These are phyloP conservation scores for Buceros bicornis DNA, from an alignment of 2,797 vertebrate species.

Conservation along the genomic window DNA sequence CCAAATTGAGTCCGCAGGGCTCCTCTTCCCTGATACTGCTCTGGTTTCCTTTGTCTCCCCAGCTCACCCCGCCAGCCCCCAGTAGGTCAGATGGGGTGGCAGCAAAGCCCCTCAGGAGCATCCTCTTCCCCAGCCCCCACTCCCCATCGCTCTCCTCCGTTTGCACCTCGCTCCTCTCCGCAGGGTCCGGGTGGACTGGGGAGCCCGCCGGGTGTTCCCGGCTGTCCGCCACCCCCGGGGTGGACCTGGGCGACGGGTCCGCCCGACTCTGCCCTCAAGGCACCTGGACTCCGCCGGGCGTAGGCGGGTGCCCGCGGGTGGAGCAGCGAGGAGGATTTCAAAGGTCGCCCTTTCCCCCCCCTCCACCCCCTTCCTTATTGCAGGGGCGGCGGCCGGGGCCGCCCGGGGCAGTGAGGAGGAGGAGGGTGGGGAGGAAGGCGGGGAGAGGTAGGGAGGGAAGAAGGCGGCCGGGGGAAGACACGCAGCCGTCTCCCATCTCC, in stretches of 20 bases:
- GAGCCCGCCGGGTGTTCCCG: not conserved
- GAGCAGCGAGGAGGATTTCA: not conserved
- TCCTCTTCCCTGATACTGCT: not conserved
- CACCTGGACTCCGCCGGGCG: not conserved
- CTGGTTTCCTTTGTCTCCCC: not conserved
- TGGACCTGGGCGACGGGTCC: not conserved
- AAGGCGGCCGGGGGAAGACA: not conserved
- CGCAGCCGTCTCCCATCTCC: not conserved
- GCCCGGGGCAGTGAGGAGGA: not conserved
- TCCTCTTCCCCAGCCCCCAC: not conserved
- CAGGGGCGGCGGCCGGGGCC: not conserved
- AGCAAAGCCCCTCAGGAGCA: rapidly evolving
- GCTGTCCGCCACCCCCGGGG: too few species aligned
- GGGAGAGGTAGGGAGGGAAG: not conserved
- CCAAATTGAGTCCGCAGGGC: not conserved
- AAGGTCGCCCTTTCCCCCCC: not conserved
- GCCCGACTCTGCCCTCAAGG: not conserved
- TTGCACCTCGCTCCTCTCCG: rapidly evolving
- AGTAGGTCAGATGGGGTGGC: rapidly evolving
- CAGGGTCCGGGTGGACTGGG: not conserved
- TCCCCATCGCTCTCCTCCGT: rapidly evolving
- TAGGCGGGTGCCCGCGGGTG: not conserved
- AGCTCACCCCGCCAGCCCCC: rapidly evolving
- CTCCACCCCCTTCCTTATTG: not conserved
- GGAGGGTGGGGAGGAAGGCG: not conserved